These are phyloP conservation scores for Heliconius ismenius DNA, from an alignment of 2,888 invertebrate genomes.

Conservation along the genomic window DNA sequence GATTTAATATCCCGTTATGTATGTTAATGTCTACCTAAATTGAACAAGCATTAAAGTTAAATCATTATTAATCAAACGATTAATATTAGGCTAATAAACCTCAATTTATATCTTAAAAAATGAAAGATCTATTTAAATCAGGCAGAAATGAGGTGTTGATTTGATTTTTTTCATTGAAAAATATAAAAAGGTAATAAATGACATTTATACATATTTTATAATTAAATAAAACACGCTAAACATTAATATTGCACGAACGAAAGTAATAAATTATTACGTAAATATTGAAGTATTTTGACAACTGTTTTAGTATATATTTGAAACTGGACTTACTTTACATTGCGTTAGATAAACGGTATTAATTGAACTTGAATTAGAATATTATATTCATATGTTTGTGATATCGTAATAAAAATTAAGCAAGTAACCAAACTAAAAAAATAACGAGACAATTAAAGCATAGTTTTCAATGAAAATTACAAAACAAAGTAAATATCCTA, in stretches of 20 bases:
- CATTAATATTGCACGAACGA: background rate
- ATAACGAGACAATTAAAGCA: background rate
- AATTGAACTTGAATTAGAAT: slow-evolving; percentile 7
- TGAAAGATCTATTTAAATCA: background rate
- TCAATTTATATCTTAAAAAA: background rate
- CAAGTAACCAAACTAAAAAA: background rate
- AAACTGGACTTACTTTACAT: background rate
- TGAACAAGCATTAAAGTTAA: background rate
- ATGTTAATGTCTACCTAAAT: background rate
- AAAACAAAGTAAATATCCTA: background rate
- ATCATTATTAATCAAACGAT: background rate
- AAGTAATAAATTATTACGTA: background rate
- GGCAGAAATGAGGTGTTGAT: background rate
- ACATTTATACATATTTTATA: background rate
- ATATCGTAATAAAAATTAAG: background rate
- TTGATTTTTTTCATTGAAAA: background rate
- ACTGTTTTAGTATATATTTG: background rate
- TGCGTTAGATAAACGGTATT: background rate
- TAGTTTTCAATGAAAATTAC: background rate
- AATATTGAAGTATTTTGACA: background rate
- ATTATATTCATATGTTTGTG: background rate
- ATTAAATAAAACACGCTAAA: background rate
- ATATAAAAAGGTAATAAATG: background rate
- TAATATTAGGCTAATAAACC: slow-evolving; percentile 1
- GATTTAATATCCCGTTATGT: background rate